Evolutionary conservation across 2,797 vertebrate species (phyloP).

Genomic region (Hozukius guyotensis): DNA sequence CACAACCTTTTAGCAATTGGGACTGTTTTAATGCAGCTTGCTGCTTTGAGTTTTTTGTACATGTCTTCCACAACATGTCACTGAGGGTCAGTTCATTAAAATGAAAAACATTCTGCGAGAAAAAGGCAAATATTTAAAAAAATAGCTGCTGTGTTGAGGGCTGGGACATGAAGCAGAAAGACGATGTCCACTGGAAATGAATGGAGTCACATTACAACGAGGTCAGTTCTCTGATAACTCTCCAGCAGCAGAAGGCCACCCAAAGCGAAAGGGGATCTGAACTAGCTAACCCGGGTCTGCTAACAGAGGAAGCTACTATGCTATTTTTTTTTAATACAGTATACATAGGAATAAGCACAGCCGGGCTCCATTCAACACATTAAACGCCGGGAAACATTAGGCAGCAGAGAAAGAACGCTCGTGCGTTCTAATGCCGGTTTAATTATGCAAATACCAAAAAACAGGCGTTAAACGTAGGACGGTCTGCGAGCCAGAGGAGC

Average conservation of each 20-base stretch:
- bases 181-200: neutral
- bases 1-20: neutral
- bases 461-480: neutral
- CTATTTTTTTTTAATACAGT: slow-evolving; percentile 49
- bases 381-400: neutral
- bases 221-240: neutral
- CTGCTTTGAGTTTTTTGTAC: neutral
- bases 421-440: neutral
- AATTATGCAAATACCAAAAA: neutral
- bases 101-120: neutral
- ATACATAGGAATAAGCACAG: slow-evolving; percentile 45
- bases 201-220: neutral
- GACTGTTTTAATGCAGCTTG: neutral
- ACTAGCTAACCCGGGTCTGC: slow-evolving; percentile 27
- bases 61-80: neutral
- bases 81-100: neutral
- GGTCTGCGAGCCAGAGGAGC: neutral
- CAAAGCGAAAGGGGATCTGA: neutral
- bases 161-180: neutral
- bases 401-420: neutral
- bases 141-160: neutral
- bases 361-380: slow-evolving; percentile 48
- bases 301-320: slow-evolving; percentile 36
- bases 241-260: neutral
- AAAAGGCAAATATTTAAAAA: neutral